A percentile compares a stretch with the other conserved stretches of the same genome.
These are phyloP conservation scores for Ophraella communa DNA, from an alignment of 2,888 invertebrate species.

Conservation along the genomic window DNA sequence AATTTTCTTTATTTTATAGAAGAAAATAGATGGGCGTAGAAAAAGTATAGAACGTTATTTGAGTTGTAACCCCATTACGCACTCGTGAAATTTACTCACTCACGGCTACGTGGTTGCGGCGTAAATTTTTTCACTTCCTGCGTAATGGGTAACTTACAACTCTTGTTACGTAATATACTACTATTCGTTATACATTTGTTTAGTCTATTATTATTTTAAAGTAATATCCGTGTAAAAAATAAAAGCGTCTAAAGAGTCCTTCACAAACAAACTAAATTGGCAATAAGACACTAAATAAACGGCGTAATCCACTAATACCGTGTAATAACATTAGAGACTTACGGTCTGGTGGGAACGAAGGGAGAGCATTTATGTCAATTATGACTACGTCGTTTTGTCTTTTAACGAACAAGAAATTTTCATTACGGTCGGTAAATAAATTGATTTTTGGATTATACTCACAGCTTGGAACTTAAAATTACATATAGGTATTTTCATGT, in stretches of 20 bases:
- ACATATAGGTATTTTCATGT: too few relatives aligned
- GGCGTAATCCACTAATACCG: slow-evolving; percentile 50
- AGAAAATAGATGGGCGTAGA: too few relatives aligned
- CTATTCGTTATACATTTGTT: too few relatives aligned
- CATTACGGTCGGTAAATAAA: neutral
- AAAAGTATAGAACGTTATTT: too few relatives aligned
- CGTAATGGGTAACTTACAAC: too few relatives aligned
- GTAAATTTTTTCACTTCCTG: too few relatives aligned
- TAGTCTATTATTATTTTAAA: neutral
- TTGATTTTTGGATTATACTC: slow-evolving; percentile 6
- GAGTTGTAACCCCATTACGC: too few relatives aligned
- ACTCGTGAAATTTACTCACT: too few relatives aligned
- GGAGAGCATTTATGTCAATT: slow-evolving; percentile 33
- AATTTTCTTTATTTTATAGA: too few relatives aligned
- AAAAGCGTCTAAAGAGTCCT: slow-evolving; percentile 37
- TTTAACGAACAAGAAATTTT: slow-evolving; percentile 28
- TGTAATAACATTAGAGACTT: slow-evolving; percentile 49
- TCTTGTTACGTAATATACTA: too few relatives aligned
- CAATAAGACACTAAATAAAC: slow-evolving; percentile 52
- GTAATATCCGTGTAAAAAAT: neutral
- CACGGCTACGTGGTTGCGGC: too few relatives aligned
- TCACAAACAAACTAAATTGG: slow-evolving; percentile 49
- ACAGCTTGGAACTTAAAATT: neutral
- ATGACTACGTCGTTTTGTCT: slow-evolving; percentile 25
- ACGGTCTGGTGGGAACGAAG: slow-evolving; percentile 34